Percentiles rank a stretch among this genome's conserved stretches.
phyloP scores from a whole-genome alignment of 2,113 vertebrate genomes.

The Corythornis madagascariensis region DNA sequence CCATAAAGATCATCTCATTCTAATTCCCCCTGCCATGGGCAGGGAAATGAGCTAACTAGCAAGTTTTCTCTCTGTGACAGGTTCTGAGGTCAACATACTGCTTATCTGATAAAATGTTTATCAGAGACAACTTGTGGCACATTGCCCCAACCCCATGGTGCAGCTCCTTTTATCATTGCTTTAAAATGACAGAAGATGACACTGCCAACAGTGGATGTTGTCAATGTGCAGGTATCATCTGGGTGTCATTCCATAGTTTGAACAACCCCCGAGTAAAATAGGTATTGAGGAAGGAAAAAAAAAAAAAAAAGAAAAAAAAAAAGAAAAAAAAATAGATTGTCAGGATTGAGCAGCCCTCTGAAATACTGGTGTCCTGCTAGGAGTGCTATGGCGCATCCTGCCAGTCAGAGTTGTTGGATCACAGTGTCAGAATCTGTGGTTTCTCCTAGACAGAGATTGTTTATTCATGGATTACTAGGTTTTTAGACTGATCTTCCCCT shows the following conservation, averaged over 20 bases:
- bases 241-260: neutral
- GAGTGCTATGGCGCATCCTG: neutral
- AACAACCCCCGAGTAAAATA: neutral
- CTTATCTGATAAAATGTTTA: slow-evolving; percentile 29
- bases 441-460: neutral
- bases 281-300: neutral
- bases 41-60: neutral
- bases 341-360: neutral
- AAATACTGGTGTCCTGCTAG: neutral
- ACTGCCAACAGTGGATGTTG: neutral
- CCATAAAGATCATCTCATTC: too few species aligned
- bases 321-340: neutral
- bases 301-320: too few species aligned
- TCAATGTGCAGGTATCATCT: neutral
- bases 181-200: neutral
- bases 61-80: neutral
- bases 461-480: neutral
- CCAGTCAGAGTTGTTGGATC: neutral
- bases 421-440: neutral
- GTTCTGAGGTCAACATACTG: neutral
- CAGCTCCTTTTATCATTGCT: neutral
- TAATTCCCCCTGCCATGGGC: too few species aligned
- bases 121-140: neutral
- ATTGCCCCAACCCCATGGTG: neutral
- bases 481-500: neutral